A percentile compares a stretch with the other conserved stretches of the same genome.
Conservation (phyloP, 1,140 invertebrate species). For the Tribolium castaneum region DNA sequence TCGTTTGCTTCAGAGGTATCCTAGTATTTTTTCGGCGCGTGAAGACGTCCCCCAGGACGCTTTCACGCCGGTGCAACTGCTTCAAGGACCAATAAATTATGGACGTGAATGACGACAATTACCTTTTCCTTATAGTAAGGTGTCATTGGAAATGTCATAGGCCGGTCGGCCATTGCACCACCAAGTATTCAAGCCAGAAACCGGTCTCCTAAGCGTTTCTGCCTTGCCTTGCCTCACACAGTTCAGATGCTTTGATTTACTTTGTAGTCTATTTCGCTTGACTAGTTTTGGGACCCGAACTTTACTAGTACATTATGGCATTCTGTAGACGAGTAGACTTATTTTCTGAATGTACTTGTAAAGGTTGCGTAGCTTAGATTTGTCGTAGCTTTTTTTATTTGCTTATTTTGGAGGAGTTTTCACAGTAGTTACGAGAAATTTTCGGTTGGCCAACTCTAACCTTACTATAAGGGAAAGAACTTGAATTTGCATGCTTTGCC, state of each 20-base stretch:
- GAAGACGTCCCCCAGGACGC: neutral
- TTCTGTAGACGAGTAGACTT: constrained; percentile 25
- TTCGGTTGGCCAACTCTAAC: constrained; percentile 60
- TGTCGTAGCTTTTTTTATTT: constrained; percentile 56
- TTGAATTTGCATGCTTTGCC: constrained; percentile 63
- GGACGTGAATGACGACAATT: constrained; percentile 42
- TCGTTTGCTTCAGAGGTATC: neutral
- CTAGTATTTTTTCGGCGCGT: neutral
- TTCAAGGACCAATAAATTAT: constrained; percentile 58
- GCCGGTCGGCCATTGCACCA: constrained; percentile 31
- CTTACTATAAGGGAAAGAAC: constrained; percentile 65
- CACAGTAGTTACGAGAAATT: constrained; percentile 55
- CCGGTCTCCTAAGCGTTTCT: constrained; percentile 12
- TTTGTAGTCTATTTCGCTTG: constrained; percentile 45
- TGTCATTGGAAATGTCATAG: constrained; percentile 65
- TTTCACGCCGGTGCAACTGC: constrained; percentile 1
- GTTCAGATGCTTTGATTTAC: constrained; percentile 27
- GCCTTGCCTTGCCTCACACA: constrained; percentile 19
- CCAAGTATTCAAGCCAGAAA: constrained; percentile 35
- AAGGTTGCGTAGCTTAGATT: constrained; percentile 57
- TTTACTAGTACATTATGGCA: constrained; percentile 48
- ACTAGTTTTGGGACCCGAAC: constrained; percentile 28
- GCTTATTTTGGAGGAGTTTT: constrained; percentile 56
- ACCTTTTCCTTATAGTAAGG: constrained; percentile 66
- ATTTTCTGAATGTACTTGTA: constrained; percentile 51